Percentiles rank a stretch among this genome's conserved stretches.
These are phyloP conservation scores for Nomia melanderi DNA, from an alignment of 1,140 invertebrate genomes.

Conservation along the genomic window DNA sequence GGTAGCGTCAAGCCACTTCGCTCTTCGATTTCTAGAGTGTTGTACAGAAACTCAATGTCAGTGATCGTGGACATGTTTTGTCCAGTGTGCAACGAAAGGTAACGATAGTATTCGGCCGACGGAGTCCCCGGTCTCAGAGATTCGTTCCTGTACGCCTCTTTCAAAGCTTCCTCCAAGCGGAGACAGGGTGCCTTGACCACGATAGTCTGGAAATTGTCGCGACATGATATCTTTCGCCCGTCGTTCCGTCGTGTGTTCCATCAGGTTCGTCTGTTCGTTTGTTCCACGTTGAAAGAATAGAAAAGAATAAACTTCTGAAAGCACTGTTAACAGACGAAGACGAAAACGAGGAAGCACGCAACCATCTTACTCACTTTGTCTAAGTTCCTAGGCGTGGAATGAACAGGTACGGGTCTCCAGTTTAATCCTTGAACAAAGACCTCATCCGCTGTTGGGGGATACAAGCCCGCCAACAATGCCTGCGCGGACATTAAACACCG, in stretches of 20 bases:
- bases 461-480: constrained; percentile 90
- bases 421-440: constrained; percentile 87
- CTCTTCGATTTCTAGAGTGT: constrained; percentile 86
- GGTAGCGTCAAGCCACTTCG: constrained; percentile 85
- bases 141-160: constrained; percentile 79
- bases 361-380: constrained; percentile 87
- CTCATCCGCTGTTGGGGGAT: constrained; percentile 86
- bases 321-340: too few species aligned
- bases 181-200: constrained; percentile 85
- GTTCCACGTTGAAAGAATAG: too few species aligned
- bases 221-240: background rate
- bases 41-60: constrained; percentile 88
- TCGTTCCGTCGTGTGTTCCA: too few species aligned
- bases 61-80: constrained; percentile 84
- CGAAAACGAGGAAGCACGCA: background rate
- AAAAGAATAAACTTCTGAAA: too few species aligned
- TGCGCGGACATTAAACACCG: constrained; percentile 94
- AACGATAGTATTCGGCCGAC: constrained; percentile 81
- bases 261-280: too few species aligned
- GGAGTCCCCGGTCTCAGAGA: constrained; percentile 41
- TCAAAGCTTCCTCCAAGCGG: constrained; percentile 82
- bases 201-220: constrained; percentile 78
- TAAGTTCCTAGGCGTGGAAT: constrained; percentile 84
- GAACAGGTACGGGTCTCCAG: constrained; percentile 95
- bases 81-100: constrained; percentile 85